Conservation (phyloP, 92 coral and sea anemone genomes). For the Galaxea fascicularis region DNA sequence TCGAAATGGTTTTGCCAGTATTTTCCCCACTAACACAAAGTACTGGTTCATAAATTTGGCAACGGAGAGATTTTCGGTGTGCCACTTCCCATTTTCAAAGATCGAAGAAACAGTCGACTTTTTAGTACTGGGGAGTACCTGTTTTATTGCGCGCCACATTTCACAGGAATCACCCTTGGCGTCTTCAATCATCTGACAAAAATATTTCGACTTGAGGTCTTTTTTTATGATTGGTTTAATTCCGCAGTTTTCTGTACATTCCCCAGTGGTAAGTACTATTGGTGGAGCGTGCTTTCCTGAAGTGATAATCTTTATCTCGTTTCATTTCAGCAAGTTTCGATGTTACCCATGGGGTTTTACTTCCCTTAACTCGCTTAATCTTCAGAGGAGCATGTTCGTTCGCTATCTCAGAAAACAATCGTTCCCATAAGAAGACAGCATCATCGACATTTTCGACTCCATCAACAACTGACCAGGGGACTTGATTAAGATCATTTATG, state of each 20-base stretch:
- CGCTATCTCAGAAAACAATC: not conserved
- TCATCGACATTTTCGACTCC: not conserved
- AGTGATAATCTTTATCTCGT: slow-evolving; percentile 49
- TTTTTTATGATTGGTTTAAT: too few relatives aligned
- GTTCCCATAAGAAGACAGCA: not conserved
- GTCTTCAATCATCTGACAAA: too few relatives aligned
- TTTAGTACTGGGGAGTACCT: too few relatives aligned
- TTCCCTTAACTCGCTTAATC: not conserved
- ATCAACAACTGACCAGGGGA: not conserved
- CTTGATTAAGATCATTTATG: not conserved
- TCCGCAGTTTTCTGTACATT: slow-evolving; percentile 7
- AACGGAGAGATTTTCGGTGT: too few relatives aligned
- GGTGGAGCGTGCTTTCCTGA: slow-evolving; percentile 19
- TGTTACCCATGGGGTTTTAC: slow-evolving; percentile 29
- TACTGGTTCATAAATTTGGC: too few relatives aligned
- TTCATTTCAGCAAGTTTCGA: slow-evolving; percentile 11
- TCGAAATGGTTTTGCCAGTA: too few relatives aligned
- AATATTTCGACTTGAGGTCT: too few relatives aligned
- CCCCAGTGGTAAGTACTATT: slow-evolving; percentile 38
- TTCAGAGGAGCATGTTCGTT: not conserved
- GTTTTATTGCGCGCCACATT: too few relatives aligned
- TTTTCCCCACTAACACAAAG: too few relatives aligned
- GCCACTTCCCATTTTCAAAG: too few relatives aligned
- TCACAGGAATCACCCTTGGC: too few relatives aligned
- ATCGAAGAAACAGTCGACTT: too few relatives aligned